phyloP scores from a whole-genome alignment of 1,140 invertebrate genomes.

The Bombyx mandarina region DNA sequence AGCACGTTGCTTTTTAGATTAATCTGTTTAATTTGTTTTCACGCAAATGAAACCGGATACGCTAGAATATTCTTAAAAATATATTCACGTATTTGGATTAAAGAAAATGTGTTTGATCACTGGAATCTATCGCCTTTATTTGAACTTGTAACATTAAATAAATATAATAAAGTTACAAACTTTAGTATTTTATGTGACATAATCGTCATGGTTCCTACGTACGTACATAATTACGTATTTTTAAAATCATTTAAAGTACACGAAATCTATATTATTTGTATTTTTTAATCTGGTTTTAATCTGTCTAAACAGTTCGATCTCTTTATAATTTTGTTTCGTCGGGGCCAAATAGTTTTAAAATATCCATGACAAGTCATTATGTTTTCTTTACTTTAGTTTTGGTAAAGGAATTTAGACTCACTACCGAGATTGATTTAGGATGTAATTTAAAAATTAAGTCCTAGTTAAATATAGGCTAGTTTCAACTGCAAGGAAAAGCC shows the following conservation, averaged over 20 bases:
- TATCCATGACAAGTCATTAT: slow-evolving; percentile 60
- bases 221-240: background rate
- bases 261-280: background rate
- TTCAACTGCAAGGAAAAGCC: slow-evolving; percentile 14
- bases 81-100: too few species aligned
- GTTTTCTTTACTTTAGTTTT: slow-evolving; percentile 20
- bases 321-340: slow-evolving; percentile 50
- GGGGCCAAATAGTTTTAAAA: slow-evolving; percentile 61
- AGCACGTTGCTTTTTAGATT: too few species aligned
- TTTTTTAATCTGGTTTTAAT: slow-evolving; percentile 3
- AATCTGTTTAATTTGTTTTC: too few species aligned
- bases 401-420: slow-evolving; percentile 13
- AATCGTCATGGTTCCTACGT: too few species aligned
- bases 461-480: slow-evolving; percentile 14
- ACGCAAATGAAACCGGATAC: too few species aligned
- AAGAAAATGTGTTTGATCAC: too few species aligned
- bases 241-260: background rate
- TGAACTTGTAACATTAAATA: too few species aligned
- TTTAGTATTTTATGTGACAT: too few species aligned
- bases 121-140: too few species aligned
- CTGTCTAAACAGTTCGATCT: slow-evolving; percentile 39
- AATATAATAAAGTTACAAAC: too few species aligned
- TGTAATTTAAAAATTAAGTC: slow-evolving; percentile 3
- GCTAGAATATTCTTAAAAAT: too few species aligned
- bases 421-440: slow-evolving; percentile 10